Percentiles rank a stretch among this genome's conserved stretches.
These are phyloP conservation scores for Pseudorhiza aurosa DNA, from an alignment of 30 jellyfish, hydroid and myxozoan species.

Conservation along the genomic window DNA sequence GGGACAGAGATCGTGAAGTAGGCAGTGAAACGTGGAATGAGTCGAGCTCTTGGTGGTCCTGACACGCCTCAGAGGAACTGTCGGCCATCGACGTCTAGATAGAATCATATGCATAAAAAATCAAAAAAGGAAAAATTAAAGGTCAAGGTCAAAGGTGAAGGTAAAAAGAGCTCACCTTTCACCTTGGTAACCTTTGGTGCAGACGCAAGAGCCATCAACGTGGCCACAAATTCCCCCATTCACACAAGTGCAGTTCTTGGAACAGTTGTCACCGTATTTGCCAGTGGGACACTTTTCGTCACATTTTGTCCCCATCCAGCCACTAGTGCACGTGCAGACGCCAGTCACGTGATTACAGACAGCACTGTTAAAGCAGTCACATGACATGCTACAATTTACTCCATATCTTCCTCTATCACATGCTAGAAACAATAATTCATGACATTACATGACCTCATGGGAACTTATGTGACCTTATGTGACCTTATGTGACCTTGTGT, in stretches of 20 bases:
- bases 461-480: too few species aligned
- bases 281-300: constrained; percentile 22
- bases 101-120: too few species aligned
- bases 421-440: too few species aligned
- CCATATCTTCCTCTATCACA: constrained; percentile 52
- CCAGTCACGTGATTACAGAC: constrained; percentile 44
- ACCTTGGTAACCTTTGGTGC: constrained; percentile 49
- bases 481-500: too few species aligned
- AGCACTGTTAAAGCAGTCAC: constrained; percentile 50
- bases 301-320: constrained; percentile 58
- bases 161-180: constrained; percentile 6
- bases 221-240: constrained; percentile 45
- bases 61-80: not conserved
- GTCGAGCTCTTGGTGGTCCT: not conserved
- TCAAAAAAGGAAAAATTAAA: not conserved
- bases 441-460: too few species aligned
- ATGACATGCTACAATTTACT: constrained; percentile 4
- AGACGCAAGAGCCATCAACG: constrained; percentile 49
- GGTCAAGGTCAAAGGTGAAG: not conserved
- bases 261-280: constrained; percentile 39
- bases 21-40: too few species aligned
- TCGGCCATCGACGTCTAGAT: not conserved
- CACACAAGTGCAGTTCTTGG: constrained; percentile 25
- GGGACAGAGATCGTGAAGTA: not conserved
- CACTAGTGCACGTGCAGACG: constrained; percentile 39